Evolutionary conservation across 2,888 invertebrate genomes (phyloP).

Genomic region (Nasonovia ribisnigri): DNA sequence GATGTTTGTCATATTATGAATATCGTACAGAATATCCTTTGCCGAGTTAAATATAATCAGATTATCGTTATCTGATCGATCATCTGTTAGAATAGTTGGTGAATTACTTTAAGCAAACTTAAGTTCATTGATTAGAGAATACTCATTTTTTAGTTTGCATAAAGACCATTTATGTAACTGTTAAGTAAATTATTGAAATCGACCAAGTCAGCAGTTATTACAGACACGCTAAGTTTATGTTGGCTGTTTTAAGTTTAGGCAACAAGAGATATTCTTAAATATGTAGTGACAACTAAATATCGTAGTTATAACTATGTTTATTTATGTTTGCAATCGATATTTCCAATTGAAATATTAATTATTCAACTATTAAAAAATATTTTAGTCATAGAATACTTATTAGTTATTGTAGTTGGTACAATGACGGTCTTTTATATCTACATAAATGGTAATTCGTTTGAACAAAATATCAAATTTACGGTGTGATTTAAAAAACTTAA

Average conservation of each 20-base stretch:
- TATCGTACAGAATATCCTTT: not conserved
- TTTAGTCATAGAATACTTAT: not conserved
- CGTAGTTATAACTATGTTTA: too few species aligned
- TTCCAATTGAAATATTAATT: not conserved
- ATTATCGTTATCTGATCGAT: too few species aligned
- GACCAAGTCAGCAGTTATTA: too few species aligned
- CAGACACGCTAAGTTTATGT: not conserved
- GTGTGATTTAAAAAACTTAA: too few species aligned
- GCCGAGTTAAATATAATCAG: too few species aligned
- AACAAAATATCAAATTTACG: not conserved
- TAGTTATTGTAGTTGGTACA: not conserved
- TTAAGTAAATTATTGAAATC: not conserved
- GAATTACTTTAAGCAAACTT: too few species aligned
- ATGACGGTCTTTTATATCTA: not conserved
- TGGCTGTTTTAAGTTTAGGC: not conserved
- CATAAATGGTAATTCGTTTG: not conserved
- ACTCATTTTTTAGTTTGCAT: too few species aligned
- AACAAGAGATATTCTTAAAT: not conserved
- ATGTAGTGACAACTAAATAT: too few species aligned
- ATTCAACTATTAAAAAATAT: not conserved
- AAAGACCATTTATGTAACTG: not conserved
- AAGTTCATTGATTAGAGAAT: too few species aligned
- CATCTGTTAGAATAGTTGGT: too few species aligned
- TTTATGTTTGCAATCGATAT: not conserved
- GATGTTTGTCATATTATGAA: not conserved